Conservation (phyloP, 2,797 vertebrate genomes). For the Galaxias olidus region DNA sequence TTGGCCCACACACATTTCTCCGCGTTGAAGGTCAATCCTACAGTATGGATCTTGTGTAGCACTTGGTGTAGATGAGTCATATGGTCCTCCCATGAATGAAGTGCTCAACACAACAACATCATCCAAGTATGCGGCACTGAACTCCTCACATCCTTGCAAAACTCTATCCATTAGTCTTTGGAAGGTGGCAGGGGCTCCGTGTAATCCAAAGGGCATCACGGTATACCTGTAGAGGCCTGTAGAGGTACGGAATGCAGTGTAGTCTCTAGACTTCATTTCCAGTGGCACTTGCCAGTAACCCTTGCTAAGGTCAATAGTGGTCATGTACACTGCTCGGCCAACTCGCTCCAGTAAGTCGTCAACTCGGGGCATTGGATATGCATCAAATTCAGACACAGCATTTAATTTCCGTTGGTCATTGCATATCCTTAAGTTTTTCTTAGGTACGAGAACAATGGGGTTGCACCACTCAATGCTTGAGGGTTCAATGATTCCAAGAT, state of each 20-base stretch:
- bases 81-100: not conserved
- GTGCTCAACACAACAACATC: not conserved
- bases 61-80: not conserved
- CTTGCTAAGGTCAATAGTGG: not conserved
- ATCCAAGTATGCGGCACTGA: not conserved
- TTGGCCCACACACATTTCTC: too few relatives aligned
- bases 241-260: too few relatives aligned
- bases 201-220: too few relatives aligned
- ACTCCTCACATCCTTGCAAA: not conserved
- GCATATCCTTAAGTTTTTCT: too few relatives aligned
- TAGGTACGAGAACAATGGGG: too few relatives aligned
- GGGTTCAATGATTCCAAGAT: too few relatives aligned
- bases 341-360: not conserved
- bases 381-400: not conserved
- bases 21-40: too few relatives aligned
- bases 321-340: not conserved
- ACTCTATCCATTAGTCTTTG: slow-evolving; percentile 1
- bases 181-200: too few relatives aligned
- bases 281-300: slow-evolving; percentile 1
- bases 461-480: too few relatives aligned
- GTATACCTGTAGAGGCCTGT: too few relatives aligned
- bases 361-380: not conserved
- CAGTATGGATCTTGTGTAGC: too few relatives aligned
- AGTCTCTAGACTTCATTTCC: too few relatives aligned
- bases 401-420: not conserved